Evolutionary conservation across 2,797 vertebrate genomes (phyloP), one percentile per base, ranked within the genome.

Genomic region (Megaceryle alcyon): DNA sequence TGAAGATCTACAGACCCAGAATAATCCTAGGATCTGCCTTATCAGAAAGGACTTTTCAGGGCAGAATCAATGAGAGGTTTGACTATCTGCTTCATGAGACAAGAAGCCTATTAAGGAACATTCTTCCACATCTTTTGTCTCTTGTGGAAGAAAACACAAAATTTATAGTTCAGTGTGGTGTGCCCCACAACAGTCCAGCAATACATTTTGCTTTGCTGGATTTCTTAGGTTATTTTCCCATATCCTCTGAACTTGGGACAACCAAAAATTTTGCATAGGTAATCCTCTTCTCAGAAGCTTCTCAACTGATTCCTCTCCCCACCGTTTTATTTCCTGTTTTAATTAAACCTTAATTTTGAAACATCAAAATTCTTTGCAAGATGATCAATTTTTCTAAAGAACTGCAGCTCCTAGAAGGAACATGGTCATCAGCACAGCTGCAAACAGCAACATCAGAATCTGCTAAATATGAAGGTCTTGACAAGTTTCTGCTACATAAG

Each of bases 201-300:
- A 17, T 19, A 23, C 11, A 18, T 49, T 66, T 89, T 92, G 51
- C 14, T 61, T 49, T 82, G 23, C 12, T 77, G 16, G 9, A 63
- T 5, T 85, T 69, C 21, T 41, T 69, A 43, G n/a, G 5, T 26
- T 73, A 19, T 56, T 82, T 4, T 63, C 7, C 22, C 10, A 21
- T 29, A 53, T 25, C 12, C 13, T 63, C 61, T 85, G 23, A 92
- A 73, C 6, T 9, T 35, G 19, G 5, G 31, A 39, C 20, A 72
- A 63, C 1, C 0, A 7, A 63, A 84, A 73, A 2, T 33, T 70
- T 68, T 68, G 11, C 0, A 0, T 12, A 59, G 44, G 35, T 15
- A 78, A 39, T 66, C 37, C 0, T 2, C 12, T 8, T 51, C 21
- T 59, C 33, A 56, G 14, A 54, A 80, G 12, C 7, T 80, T 77